Percentiles rank a stretch among this genome's conserved stretches.
These are phyloP conservation scores for Laspeyria flexula DNA, from an alignment of 2,888 invertebrate genomes.

Conservation along the genomic window DNA sequence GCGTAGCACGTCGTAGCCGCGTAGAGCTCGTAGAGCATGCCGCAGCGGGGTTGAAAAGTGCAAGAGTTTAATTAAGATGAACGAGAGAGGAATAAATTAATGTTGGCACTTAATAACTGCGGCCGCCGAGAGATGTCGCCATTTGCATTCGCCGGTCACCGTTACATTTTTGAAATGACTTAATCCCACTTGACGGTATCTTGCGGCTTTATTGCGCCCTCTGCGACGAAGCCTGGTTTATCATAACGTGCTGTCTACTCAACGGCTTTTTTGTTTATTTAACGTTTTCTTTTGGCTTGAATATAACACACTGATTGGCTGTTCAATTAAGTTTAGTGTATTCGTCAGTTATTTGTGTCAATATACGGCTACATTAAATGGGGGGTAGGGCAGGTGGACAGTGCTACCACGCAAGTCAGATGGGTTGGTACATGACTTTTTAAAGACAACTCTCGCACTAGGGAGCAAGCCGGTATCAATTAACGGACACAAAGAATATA, in stretches of 20 bases:
- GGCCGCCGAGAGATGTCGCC: constrained; percentile 42
- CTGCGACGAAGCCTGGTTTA: constrained; percentile 9
- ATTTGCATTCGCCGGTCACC: constrained; percentile 54
- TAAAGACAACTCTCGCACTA: too few species aligned
- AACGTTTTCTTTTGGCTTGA: constrained; percentile 10
- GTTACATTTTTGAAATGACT: constrained; percentile 48
- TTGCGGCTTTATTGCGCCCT: constrained; percentile 26
- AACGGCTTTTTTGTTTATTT: constrained; percentile 27
- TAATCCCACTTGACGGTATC: constrained; percentile 39
- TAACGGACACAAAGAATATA: too few species aligned
- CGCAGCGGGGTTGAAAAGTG: constrained; percentile 49
- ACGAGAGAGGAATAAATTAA: constrained; percentile 59
- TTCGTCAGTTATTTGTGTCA: too few species aligned
- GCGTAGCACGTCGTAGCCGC: constrained; percentile 18
- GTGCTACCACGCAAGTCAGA: too few species aligned
- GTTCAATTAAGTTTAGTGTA: too few species aligned
- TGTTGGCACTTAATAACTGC: constrained; percentile 48
- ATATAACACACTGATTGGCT: too few species aligned
- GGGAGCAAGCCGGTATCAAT: too few species aligned
- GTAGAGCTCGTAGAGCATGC: constrained; percentile 2
- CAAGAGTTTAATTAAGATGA: constrained; percentile 63
- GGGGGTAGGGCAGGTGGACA: too few species aligned
- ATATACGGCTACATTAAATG: too few species aligned
- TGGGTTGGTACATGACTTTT: too few species aligned
- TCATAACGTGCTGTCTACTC: constrained; percentile 30